Evolutionary conservation across 2,888 invertebrate genomes (phyloP).

Genomic region (Dysmachus trigonus): DNA sequence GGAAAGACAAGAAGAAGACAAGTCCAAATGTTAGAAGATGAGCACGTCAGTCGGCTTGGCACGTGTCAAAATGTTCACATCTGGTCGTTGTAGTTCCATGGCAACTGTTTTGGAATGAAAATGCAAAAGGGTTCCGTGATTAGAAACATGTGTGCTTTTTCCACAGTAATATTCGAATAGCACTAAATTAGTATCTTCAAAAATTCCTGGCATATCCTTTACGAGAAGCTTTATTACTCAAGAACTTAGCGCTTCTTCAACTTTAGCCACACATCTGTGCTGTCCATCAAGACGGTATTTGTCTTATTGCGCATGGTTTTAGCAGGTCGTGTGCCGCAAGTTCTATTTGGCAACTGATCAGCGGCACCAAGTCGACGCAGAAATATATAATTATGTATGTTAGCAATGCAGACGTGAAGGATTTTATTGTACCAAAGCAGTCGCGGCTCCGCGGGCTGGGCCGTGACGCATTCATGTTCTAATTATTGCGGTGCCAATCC

Average conservation of each 20-base stretch:
- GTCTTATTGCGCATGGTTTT: constrained; percentile 5
- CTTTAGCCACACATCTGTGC: background rate
- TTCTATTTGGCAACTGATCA: constrained; percentile 13
- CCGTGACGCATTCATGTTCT: constrained; percentile 23
- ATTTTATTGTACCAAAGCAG: constrained; percentile 12
- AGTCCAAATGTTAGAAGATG: background rate
- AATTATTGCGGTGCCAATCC: constrained; percentile 23
- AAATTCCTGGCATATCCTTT: background rate
- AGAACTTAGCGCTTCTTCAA: background rate
- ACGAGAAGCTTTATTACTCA: background rate
- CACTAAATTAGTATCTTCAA: background rate
- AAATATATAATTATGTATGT: background rate
- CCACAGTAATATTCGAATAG: background rate
- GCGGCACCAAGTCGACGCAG: background rate
- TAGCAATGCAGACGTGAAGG: constrained; percentile 14
- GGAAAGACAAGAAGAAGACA: background rate
- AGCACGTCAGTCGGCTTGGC: background rate
- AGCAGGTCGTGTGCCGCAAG: constrained; percentile 17
- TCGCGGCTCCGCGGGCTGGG: background rate
- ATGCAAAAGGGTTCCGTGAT: background rate
- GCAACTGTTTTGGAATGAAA: background rate
- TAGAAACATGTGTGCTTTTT: background rate
- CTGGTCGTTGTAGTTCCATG: background rate
- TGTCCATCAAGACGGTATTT: background rate
- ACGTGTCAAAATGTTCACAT: background rate